Evolutionary conservation across 2,797 vertebrate genomes (phyloP), one percentile per base, ranked within the genome.

Genomic region (Enteromius radiatus): DNA sequence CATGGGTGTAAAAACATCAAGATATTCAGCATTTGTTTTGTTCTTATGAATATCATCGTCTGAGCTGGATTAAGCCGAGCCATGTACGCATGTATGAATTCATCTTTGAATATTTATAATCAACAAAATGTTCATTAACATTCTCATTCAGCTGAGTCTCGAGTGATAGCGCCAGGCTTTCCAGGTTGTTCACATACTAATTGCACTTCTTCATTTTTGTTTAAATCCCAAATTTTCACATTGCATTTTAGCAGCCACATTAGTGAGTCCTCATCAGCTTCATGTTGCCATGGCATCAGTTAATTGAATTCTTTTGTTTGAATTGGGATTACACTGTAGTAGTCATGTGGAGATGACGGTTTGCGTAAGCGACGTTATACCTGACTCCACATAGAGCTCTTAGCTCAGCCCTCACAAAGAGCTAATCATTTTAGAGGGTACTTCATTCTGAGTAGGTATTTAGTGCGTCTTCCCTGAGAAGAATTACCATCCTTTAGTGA

Each of bases 281-380:
- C 76, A 78, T 73, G 90, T 92, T 89, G 85, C 88, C 78, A 87
- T 89, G 84, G 87, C 61, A 54, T 89, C 87, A 59, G 84, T 86
- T 92, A 92, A 92, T 93, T 92, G 84, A 88, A 74, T 69, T 61
- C 64, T 75, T 84, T 91, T 86, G 86, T 86, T 83, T 19, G 75
- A 83, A 67, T 76, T 85, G 65, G 87, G 90, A 86, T 89, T 87
- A 85, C 88, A 83, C 83, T 23, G 47, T 63, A 76, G 84, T 85
- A 85, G 85, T 81, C 84, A 85, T 88, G 82, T 88, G 89, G 84
- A 88, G 89, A 86, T 90, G 91, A 90, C 91, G 91, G 86, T 84
- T 74, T 83, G 85, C 84, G 84, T 85, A 86, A 86, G 63, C 45
- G 80, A 80, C 75, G 87, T 87, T 88, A 78, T 86, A 85, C 86